These are phyloP conservation scores for Seriola aureovittata DNA, from an alignment of 2,113 vertebrate genomes.

Conservation along the genomic window DNA sequence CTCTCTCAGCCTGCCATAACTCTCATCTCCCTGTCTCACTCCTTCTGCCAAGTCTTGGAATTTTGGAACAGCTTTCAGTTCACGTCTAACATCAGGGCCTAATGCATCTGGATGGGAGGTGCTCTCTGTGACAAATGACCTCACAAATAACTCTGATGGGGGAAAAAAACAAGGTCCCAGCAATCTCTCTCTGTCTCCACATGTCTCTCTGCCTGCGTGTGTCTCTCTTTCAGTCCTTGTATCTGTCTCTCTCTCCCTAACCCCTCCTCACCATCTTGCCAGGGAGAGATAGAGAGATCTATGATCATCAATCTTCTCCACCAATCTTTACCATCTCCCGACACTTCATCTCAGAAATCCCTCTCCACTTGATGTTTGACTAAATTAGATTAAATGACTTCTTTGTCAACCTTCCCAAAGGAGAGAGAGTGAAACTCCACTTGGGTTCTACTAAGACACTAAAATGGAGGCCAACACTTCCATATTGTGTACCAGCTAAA, in stretches of 20 bases:
- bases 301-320: slow-evolving; percentile 62
- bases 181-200: slow-evolving; percentile 34
- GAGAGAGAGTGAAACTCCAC: slow-evolving; percentile 38
- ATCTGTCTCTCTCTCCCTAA: slow-evolving; percentile 2
- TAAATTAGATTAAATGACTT: slow-evolving; percentile 70
- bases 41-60: slow-evolving; percentile 29
- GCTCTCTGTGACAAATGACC: slow-evolving; percentile 60
- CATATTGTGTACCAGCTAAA: slow-evolving; percentile 35
- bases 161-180: slow-evolving; percentile 46
- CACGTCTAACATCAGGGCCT: slow-evolving; percentile 34
- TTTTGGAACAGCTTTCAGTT: slow-evolving; percentile 42
- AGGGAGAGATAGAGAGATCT: slow-evolving; percentile 24
- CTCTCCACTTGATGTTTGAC: slow-evolving; percentile 57
- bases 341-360: slow-evolving; percentile 66
- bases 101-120: slow-evolving; percentile 58
- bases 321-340: slow-evolving; percentile 57
- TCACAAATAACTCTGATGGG: slow-evolving; percentile 54
- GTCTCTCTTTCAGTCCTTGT: slow-evolving; percentile 26
- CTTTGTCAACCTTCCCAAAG: slow-evolving; percentile 58
- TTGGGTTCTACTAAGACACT: slow-evolving; percentile 35
- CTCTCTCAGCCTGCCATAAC: neutral
- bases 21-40: neutral
- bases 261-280: slow-evolving; percentile 26
- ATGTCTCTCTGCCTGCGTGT: slow-evolving; percentile 23
- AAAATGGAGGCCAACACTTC: slow-evolving; percentile 26